Evolutionary conservation across 2,888 invertebrate species (phyloP).

Genomic region (Pardosa pseudoannulata): DNA sequence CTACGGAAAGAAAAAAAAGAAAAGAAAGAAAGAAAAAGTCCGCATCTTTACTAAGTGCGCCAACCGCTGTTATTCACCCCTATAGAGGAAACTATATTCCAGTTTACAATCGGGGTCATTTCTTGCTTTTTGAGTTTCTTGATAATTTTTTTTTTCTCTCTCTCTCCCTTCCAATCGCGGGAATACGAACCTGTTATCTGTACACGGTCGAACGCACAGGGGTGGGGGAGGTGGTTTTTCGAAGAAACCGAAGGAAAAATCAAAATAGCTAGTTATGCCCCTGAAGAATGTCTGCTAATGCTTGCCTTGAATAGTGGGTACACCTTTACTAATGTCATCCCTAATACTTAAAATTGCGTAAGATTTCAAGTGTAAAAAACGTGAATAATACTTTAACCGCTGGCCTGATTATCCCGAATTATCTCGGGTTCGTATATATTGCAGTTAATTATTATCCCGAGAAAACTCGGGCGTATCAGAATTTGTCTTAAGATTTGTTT

Average conservation of each 20-base stretch:
- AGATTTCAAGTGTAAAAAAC: no score
- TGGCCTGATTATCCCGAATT: no score
- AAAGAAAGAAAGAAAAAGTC: neutral
- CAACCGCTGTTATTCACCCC: slow-evolving; percentile 10
- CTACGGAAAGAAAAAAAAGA: neutral
- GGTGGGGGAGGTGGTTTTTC: neutral
- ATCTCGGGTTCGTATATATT: no score
- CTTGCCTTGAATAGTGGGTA: no score
- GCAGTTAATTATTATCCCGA: no score
- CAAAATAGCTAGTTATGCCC: no score
- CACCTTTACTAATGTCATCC: no score
- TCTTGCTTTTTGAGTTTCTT: neutral
- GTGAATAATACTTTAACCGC: no score
- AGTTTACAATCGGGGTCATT: slow-evolving; percentile 20
- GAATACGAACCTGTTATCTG: neutral
- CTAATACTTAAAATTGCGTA: no score
- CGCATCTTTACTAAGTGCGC: neutral
- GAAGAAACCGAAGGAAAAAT: neutral
- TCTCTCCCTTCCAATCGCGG: neutral
- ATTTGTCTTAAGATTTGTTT: no score
- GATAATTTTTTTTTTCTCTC: neutral
- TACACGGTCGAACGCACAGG: neutral
- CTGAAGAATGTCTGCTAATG: no score
- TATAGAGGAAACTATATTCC: slow-evolving; percentile 11
- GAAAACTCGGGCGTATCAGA: no score